Percentiles rank a stretch among this genome's conserved stretches.
phyloP scores from a whole-genome alignment of 2,113 vertebrate genomes.

The Suncus etruscus region DNA sequence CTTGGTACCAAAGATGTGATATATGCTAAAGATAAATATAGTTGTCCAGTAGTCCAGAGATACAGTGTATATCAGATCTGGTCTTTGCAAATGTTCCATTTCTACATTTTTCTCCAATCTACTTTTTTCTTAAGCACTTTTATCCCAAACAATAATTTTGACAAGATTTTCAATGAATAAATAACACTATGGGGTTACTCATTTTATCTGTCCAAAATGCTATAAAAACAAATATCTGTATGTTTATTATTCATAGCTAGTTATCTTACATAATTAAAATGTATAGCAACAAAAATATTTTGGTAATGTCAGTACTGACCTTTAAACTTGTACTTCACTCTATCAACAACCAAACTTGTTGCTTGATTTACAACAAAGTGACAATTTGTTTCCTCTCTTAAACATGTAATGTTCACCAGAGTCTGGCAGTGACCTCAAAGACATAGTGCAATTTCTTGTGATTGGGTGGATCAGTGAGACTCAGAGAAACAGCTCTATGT shows the following conservation, averaged over 20 bases:
- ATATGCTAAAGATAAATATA: constrained; percentile 54
- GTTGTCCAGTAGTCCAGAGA: constrained; percentile 15
- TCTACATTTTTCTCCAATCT: background rate
- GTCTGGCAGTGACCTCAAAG: constrained; percentile 61
- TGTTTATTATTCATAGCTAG: constrained; percentile 35
- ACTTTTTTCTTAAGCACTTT: background rate
- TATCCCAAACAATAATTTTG: constrained; percentile 7
- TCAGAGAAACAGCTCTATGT: constrained; percentile 1
- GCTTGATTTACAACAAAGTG: constrained; percentile 79
- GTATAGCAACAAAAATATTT: constrained; percentile 72
- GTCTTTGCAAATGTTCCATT: constrained; percentile 38
- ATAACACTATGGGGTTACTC: background rate
- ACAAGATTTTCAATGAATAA: constrained; percentile 5
- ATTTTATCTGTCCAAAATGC: constrained; percentile 29
- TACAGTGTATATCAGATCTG: constrained; percentile 54
- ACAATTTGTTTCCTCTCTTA: constrained; percentile 74
- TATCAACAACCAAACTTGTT: constrained; percentile 44
- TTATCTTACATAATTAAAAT: constrained; percentile 55
- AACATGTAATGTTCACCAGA: constrained; percentile 58
- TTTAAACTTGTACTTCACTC: constrained; percentile 58
- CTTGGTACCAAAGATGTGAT: constrained; percentile 56
- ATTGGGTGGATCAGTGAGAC: constrained; percentile 22
- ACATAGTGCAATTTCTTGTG: background rate
- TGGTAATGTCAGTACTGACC: constrained; percentile 57
- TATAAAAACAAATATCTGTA: constrained; percentile 54